phyloP scores from a whole-genome alignment of 2,113 vertebrate genomes.

The Buteo buteo region DNA sequence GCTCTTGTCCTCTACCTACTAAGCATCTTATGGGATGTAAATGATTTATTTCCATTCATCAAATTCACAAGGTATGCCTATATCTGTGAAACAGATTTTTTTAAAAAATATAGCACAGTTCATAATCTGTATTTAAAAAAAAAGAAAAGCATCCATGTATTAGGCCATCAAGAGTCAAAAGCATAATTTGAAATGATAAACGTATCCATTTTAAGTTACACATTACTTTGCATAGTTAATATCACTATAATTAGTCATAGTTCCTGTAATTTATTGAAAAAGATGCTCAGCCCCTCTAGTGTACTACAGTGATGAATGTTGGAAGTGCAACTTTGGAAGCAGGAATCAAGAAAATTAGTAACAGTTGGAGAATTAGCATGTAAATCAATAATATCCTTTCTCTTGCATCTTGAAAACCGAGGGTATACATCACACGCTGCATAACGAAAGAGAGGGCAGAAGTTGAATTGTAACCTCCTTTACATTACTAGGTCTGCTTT shows the following conservation, averaged over 20 bases:
- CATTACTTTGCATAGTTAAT: slow-evolving; percentile 85
- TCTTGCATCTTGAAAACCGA: slow-evolving; percentile 60
- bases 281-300: slow-evolving; percentile 79
- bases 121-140: slow-evolving; percentile 19
- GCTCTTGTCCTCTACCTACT: not conserved
- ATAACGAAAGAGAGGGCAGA: slow-evolving; percentile 35
- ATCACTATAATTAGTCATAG: slow-evolving; percentile 85
- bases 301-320: slow-evolving; percentile 82
- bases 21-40: not conserved
- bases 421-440: slow-evolving; percentile 37
- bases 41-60: slow-evolving; percentile 33
- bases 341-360: slow-evolving; percentile 83
- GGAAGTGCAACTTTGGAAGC: slow-evolving; percentile 78
- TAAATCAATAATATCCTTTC: slow-evolving; percentile 80
- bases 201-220: slow-evolving; percentile 81
- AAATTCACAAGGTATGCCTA: not conserved
- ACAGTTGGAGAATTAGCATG: slow-evolving; percentile 83
- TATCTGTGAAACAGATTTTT: slow-evolving; percentile 15
- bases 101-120: not conserved
- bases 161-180: slow-evolving; percentile 76
- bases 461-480: slow-evolving; percentile 43
- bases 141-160: slow-evolving; percentile 56
- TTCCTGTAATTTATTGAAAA: slow-evolving; percentile 85
- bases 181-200: slow-evolving; percentile 83
- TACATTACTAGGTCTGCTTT: slow-evolving; percentile 47